phyloP scores from a whole-genome alignment of 2,888 invertebrate species.

The Scaptomyza cyrtandrae region DNA sequence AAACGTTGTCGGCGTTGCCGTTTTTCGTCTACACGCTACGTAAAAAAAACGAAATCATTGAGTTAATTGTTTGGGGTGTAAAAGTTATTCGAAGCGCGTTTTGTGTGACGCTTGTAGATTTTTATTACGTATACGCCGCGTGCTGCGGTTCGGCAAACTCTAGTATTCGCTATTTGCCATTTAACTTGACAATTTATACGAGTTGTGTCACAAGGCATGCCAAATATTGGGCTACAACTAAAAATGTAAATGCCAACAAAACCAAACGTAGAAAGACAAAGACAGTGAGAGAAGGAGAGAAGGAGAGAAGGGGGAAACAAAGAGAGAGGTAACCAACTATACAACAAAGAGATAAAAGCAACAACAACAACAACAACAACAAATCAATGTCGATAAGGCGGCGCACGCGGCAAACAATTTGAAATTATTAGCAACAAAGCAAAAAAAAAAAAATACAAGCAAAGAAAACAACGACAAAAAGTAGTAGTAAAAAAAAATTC shows the following conservation, averaged over 20 bases:
- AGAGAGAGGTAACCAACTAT: not conserved
- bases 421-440: conserved; percentile 34
- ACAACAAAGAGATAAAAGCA: conserved; percentile 57
- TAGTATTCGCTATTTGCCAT: conserved; percentile 34
- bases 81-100: conserved; percentile 54
- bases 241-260: conserved; percentile 68
- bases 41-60: conserved; percentile 18
- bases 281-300: not conserved
- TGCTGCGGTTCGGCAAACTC: conserved; percentile 25
- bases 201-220: conserved; percentile 65
- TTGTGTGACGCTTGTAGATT: conserved; percentile 34
- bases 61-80: conserved; percentile 16
- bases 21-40: conserved; percentile 16
- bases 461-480: conserved; percentile 34
- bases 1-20: conserved; percentile 1
- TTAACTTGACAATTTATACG: conserved; percentile 59
- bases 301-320: not conserved
- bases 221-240: conserved; percentile 67
- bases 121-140: conserved; percentile 74
- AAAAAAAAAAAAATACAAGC: conserved; percentile 14
- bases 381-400: conserved; percentile 69
- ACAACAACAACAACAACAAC: conserved; percentile 42
- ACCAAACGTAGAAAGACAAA: conserved; percentile 10
- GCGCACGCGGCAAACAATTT: conserved; percentile 57
- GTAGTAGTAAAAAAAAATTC: conserved; percentile 21